phyloP scores from a whole-genome alignment of 2,888 invertebrate genomes.

The Phytoseiulus persimilis region DNA sequence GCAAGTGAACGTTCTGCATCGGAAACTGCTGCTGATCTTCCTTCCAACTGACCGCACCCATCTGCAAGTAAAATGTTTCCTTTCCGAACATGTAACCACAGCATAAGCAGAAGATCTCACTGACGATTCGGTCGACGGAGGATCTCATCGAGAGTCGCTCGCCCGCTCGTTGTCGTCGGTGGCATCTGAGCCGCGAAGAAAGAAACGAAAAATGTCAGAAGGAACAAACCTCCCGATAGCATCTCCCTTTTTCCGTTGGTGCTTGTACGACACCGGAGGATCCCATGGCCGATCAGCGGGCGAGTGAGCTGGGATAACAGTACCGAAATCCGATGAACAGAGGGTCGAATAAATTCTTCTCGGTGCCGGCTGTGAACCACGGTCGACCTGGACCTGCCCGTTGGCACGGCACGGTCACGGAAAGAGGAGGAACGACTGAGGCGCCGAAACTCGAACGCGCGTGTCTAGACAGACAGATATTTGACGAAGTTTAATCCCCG shows the following conservation, averaged over 20 bases:
- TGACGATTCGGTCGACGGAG: not conserved
- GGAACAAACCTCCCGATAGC: not conserved
- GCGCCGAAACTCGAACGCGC: not conserved
- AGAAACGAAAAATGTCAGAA: not conserved
- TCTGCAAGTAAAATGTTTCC: not conserved
- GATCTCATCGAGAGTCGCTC: not conserved
- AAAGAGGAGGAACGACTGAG: not conserved
- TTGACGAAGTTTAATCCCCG: not conserved
- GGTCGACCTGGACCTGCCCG: not conserved
- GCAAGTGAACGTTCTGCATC: not conserved
- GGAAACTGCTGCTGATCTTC: not conserved
- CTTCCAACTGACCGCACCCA: slow-evolving; percentile 5
- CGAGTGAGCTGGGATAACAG: not conserved
- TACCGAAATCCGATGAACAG: not conserved
- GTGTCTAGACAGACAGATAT: not conserved
- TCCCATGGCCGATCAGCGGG: not conserved
- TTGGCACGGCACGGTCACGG: not conserved
- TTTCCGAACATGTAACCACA: not conserved
- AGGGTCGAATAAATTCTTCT: not conserved
- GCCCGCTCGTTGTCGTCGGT: not conserved
- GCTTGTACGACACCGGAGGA: not conserved
- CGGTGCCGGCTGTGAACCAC: not conserved
- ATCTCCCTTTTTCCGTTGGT: not conserved
- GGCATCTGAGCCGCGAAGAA: not conserved
- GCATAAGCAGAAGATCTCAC: slow-evolving; percentile 5